phyloP scores from a whole-genome alignment of 2,113 vertebrate species.

The Lampris megalopsis region DNA sequence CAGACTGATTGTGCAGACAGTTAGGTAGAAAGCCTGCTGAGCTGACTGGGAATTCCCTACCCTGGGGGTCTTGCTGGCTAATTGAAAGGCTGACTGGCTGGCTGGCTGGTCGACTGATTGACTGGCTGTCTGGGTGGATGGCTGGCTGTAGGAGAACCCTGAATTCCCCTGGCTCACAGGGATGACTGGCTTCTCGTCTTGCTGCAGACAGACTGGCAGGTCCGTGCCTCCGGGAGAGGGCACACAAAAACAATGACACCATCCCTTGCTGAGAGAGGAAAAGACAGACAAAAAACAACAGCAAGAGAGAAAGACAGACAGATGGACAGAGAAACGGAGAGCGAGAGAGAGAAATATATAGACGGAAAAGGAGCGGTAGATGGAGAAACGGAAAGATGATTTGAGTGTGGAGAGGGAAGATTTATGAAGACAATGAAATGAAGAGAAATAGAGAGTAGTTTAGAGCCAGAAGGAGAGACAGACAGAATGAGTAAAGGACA shows the following conservation, averaged over 20 bases:
- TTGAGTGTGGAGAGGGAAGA: background rate
- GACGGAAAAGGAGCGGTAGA: conserved; percentile 14
- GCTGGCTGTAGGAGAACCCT: conserved; percentile 42
- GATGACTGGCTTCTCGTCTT: conserved; percentile 65
- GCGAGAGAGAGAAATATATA: conserved; percentile 47
- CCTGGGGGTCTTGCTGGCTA: background rate
- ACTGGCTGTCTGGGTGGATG: conserved; percentile 58
- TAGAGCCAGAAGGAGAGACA: background rate
- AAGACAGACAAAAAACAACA: conserved; percentile 4
- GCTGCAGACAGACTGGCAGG: conserved; percentile 64
- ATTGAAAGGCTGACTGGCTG: background rate
- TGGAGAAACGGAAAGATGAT: no score
- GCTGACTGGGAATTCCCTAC: conserved; percentile 14
- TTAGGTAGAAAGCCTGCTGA: background rate
- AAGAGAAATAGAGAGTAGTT: conserved; percentile 22
- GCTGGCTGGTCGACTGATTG: conserved; percentile 61
- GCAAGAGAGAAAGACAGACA: conserved; percentile 5
- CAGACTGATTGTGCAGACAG: background rate
- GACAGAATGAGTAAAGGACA: background rate
- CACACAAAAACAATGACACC: conserved; percentile 49
- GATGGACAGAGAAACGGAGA: conserved; percentile 18
- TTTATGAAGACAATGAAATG: conserved; percentile 14
- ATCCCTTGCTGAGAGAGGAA: conserved; percentile 52
- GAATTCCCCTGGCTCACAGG: conserved; percentile 45
- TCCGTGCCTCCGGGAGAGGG: conserved; percentile 68